Conservation (phyloP, 2,888 invertebrate genomes). For the Syrista parreyssii region DNA sequence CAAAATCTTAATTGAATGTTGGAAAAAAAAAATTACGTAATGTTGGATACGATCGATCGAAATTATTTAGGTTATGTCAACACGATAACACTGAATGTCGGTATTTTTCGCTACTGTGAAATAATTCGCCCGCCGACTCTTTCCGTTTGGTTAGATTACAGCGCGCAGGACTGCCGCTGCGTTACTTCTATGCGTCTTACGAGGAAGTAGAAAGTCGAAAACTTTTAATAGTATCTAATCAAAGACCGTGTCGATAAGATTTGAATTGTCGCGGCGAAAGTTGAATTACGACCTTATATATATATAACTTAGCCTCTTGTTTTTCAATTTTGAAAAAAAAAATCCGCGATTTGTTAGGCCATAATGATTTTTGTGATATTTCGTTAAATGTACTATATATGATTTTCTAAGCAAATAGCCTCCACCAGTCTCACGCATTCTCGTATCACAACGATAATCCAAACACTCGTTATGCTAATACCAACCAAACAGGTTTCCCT, state of each 20-base stretch:
- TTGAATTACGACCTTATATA: neutral
- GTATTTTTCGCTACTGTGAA: neutral
- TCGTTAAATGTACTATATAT: neutral
- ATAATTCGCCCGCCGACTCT: neutral
- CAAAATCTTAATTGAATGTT: neutral
- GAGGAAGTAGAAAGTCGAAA: neutral
- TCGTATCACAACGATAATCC: neutral
- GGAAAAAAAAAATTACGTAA: neutral
- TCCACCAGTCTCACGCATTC: neutral
- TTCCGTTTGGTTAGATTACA: neutral
- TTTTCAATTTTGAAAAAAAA: neutral
- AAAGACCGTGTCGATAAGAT: neutral
- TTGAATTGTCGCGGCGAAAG: neutral
- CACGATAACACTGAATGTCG: neutral
- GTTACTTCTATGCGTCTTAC: neutral
- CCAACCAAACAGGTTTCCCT: neutral
- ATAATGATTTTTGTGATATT: neutral
- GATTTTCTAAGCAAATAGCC: neutral
- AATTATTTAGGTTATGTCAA: neutral
- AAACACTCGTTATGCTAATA: slow-evolving; percentile 3
- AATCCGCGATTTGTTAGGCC: neutral
- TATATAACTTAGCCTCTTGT: neutral
- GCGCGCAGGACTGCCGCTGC: no score
- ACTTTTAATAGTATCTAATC: neutral
- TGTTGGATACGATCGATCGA: neutral